Evolutionary conservation across 2,888 invertebrate species (phyloP).

Genomic region (Pollenia griseotomentosa): DNA sequence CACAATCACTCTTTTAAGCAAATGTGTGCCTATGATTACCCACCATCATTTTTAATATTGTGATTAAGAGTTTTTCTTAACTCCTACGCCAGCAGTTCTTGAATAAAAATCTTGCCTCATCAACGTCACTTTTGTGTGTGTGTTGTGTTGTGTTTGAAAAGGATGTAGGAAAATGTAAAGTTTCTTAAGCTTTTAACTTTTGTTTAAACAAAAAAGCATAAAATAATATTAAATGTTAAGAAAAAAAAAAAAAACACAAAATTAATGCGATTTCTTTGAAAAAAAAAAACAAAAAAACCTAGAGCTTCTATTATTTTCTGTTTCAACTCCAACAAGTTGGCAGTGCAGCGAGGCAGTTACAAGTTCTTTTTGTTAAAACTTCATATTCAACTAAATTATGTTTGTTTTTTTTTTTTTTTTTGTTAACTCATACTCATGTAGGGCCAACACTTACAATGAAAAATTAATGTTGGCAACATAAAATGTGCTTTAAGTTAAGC

Average conservation of each 20-base stretch:
- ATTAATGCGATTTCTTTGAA: constrained; percentile 62
- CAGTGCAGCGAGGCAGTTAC: neutral
- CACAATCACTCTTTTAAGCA: neutral
- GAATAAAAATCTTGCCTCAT: constrained; percentile 33
- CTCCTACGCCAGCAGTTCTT: constrained; percentile 39
- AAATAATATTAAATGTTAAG: neutral
- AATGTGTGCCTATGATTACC: constrained; percentile 53
- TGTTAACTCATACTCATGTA: neutral
- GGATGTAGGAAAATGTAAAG: constrained; percentile 24
- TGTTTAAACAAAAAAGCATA: constrained; percentile 20
- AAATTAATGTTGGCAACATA: constrained; percentile 51
- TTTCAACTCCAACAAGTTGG: constrained; percentile 15
- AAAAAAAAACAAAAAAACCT: constrained; percentile 2
- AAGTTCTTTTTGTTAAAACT: constrained; percentile 26
- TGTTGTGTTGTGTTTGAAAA: neutral
- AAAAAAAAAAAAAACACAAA: constrained; percentile 1
- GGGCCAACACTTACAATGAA: constrained; percentile 40
- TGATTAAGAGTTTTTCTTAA: constrained; percentile 1
- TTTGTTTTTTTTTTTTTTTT: neutral
- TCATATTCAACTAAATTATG: neutral
- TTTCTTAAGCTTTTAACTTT: constrained; percentile 65
- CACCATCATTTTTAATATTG: constrained; percentile 31
- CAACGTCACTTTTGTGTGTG: constrained; percentile 19
- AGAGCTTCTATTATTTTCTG: constrained; percentile 16
- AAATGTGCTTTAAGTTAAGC: constrained; percentile 62